These are phyloP conservation scores for Cantharis nigra DNA, from an alignment of 2,888 invertebrate genomes.

Conservation along the genomic window DNA sequence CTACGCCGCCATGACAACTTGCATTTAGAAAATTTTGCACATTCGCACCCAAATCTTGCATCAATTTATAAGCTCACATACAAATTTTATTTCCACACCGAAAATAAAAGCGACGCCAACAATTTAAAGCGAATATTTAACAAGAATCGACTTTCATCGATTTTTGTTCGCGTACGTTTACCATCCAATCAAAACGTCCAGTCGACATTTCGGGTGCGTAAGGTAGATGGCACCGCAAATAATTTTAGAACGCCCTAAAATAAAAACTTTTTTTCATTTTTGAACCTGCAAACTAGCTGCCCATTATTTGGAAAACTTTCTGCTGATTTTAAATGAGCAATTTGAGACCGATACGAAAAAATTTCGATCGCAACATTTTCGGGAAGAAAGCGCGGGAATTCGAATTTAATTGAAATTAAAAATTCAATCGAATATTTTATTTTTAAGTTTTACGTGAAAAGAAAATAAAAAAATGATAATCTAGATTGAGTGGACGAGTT, in stretches of 20 bases:
- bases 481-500: neutral
- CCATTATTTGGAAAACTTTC: neutral
- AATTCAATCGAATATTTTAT: neutral
- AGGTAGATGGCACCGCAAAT: slow-evolving; percentile 29
- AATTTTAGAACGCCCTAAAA: neutral
- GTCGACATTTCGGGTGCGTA: neutral
- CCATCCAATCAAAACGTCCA: slow-evolving; percentile 38
- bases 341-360: neutral
- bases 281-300: neutral
- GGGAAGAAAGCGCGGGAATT: neutral
- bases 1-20: slow-evolving; percentile 69
- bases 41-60: slow-evolving; percentile 43
- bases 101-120: slow-evolving; percentile 5
- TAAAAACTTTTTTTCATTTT: slow-evolving; percentile 9
- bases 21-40: slow-evolving; percentile 55
- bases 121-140: slow-evolving; percentile 23
- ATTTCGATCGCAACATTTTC: neutral
- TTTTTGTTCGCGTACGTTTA: slow-evolving; percentile 28
- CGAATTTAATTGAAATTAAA: neutral
- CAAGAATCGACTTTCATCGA: slow-evolving; percentile 28
- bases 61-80: slow-evolving; percentile 27
- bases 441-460: neutral
- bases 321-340: neutral
- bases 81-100: neutral
- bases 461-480: neutral